Evolutionary conservation across 2,113 vertebrate species (phyloP).

Genomic region (Caretta caretta): DNA sequence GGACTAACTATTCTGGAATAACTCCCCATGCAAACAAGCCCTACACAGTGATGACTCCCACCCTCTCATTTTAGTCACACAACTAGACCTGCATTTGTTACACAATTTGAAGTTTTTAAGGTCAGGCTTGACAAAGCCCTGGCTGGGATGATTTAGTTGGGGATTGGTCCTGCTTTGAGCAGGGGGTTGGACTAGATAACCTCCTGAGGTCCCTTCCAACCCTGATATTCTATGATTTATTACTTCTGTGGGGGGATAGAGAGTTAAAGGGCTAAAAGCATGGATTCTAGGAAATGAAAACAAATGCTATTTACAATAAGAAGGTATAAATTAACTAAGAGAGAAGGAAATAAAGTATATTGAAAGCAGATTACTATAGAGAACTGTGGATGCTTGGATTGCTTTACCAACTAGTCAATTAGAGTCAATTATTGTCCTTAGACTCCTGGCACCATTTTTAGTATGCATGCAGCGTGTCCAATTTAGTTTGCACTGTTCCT

Average conservation of each 20-base stretch:
- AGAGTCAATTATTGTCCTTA: constrained; percentile 59
- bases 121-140: too few species aligned
- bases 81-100: background rate
- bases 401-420: constrained; percentile 61
- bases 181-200: too few species aligned
- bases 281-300: constrained; percentile 31
- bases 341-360: constrained; percentile 44
- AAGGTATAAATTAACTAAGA: constrained; percentile 35
- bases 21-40: background rate
- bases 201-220: too few species aligned
- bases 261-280: constrained; percentile 11
- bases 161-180: too few species aligned
- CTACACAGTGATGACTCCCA: background rate
- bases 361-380: constrained; percentile 52
- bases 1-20: background rate
- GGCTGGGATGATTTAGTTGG: too few species aligned
- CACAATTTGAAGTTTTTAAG: too few species aligned
- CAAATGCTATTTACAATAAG: constrained; percentile 23
- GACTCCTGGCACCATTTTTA: constrained; percentile 13
- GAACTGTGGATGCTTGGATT: constrained; percentile 36
- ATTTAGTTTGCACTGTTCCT: constrained; percentile 44
- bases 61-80: background rate
- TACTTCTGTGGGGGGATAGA: background rate
- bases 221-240: background rate
- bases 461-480: constrained; percentile 50